Evolutionary conservation across 2,888 invertebrate species (phyloP), one percentile per base, ranked within the genome.

Genomic region (Poecilobothrus nobilitatus): DNA sequence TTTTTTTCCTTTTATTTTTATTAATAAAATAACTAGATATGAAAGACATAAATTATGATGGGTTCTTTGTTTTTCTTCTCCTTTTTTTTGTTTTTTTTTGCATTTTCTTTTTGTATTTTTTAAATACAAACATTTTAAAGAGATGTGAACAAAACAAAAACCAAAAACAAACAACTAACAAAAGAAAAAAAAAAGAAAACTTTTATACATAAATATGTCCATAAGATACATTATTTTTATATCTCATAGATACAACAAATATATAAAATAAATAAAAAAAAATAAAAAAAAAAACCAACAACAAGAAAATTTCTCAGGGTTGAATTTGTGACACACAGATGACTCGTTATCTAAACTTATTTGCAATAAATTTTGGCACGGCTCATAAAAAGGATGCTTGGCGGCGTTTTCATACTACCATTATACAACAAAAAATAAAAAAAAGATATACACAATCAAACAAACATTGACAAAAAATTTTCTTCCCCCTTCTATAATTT

Each of bases 341-440:
- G 75, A 75, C 74, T 75, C 75, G 75, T 75, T 75, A 75, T 75
- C 75, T 75, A 74, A 75, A 75, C 75, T 75, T 75, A 75, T 75
- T 75, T 75, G 75, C 75, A 75, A 75, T 75, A 75, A 75, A 75
- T 75, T 74, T 73, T 72, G 71, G 72, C 74, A 75, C 71, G 74
- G 74, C 75, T 75, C 75, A 75, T 75, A 75, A 75, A 75, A 75
- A 75, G 73, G 74, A 72, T 74, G 74, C 73, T 72, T 70, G 68
- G 66, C 53, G 53, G 53, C 53, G 53, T 18, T 53, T 37, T 37
- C 12, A 37, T 37, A 37, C 12, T 7, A 27, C 2, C 2, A 27
- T 27, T 27, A 27, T 27, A 27, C 27, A 27, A 27, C n/a, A n/a
- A n/a, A n/a, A n/a, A n/a, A n/a, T n/a, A n/a, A n/a, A n/a, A n/a